Evolutionary conservation across 1,140 invertebrate species (phyloP), one percentile per base, ranked within the genome.

Genomic region (Brachionus asplanchnoidis): DNA sequence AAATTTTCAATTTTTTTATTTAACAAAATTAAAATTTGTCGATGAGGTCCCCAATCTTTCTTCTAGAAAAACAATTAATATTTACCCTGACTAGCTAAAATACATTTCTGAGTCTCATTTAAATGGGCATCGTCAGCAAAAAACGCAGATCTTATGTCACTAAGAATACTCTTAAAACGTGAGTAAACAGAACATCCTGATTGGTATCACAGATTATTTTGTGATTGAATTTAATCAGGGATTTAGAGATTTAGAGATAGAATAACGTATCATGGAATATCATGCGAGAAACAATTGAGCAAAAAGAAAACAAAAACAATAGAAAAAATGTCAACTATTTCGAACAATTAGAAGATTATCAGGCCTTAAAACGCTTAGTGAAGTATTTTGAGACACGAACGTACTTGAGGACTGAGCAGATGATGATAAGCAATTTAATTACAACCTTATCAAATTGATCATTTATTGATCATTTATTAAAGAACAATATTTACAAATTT

Each of bases 371-470:
- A 73, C 32, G 68, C 68, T 73, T 46, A 73, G 32, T 73, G 40
- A 68, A 68, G 42, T 73, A 73, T 73, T 46, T 73, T 77, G 40
- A 77, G 73, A 77, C 73, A 77, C 44, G 73, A 77, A 77, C 42
- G 26, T 36, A 36, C 20, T 36, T 77, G 20, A 50, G 42, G 42
- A 32, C 26, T 60, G 53, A 73, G 68, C 68, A 73, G 68, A 73
- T 73, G 73, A 77, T 75, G 70, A 75, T 75, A 75, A 75, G 20
- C 20, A 50, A 77, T 50, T 77, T 77, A 77, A 77, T 77, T 77
- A 77, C 53, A 77, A 50, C 73, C 73, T 77, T 77, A 77, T 77
- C 73, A 46, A 77, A 50, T 77, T 20, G 73, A 77, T 77, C 20
- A 77, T 77, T 77, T 77, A 77, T 77, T 77, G 44, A 77, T 77